phyloP scores from a whole-genome alignment of 2,113 vertebrate species.

The Siphamia tubifer region DNA sequence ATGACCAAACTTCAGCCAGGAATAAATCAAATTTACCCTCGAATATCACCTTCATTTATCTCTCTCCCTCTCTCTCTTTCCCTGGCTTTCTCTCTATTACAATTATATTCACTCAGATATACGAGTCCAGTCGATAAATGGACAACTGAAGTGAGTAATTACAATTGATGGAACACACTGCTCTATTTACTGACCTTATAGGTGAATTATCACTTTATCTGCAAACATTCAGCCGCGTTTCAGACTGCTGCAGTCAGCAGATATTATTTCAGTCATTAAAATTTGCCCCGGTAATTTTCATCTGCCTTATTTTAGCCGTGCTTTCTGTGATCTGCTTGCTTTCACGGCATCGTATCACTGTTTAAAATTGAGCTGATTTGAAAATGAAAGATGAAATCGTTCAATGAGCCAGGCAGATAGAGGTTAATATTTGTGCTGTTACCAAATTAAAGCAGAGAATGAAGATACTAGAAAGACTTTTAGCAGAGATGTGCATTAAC shows the following conservation, averaged over 20 bases:
- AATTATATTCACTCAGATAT: not conserved
- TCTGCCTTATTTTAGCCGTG: not conserved
- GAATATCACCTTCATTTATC: too few species aligned
- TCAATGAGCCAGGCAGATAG: not conserved
- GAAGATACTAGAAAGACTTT: not conserved
- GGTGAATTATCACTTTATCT: not conserved
- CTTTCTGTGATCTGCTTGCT: not conserved
- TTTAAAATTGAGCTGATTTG: not conserved
- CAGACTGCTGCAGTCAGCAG: not conserved
- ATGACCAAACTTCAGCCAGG: not conserved
- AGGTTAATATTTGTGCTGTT: conserved; percentile 14
- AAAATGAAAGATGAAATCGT: not conserved
- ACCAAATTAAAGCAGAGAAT: not conserved
- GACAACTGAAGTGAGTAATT: not conserved
- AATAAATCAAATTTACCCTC: not conserved
- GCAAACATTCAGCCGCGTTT: not conserved
- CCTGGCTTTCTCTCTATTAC: not conserved
- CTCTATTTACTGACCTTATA: conserved; percentile 22
- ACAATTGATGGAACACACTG: conserved; percentile 4
- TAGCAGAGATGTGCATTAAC: too few species aligned
- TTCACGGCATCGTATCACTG: not conserved
- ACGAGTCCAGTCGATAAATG: not conserved
- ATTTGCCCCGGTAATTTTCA: too few species aligned
- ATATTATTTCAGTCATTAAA: not conserved
- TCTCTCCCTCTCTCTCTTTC: not conserved